These are phyloP conservation scores for Neotoxoptera formosana DNA, from an alignment of 1,140 invertebrate species.

Conservation along the genomic window DNA sequence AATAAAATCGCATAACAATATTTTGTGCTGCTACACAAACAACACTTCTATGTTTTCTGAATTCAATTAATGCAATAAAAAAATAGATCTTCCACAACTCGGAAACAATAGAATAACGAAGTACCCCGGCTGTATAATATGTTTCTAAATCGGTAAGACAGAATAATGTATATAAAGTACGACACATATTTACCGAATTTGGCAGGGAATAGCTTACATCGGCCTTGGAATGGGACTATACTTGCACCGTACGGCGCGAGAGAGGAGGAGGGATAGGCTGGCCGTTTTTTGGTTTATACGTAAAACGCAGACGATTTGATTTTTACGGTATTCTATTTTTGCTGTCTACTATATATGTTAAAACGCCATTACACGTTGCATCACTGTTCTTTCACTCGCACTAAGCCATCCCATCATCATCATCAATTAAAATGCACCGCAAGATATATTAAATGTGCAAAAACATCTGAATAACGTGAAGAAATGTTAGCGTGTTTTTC, in stretches of 20 bases:
- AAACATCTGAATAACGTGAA: not conserved
- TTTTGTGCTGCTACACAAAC: not conserved
- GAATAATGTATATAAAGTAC: not conserved
- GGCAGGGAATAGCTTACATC: not conserved
- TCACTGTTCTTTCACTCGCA: not conserved
- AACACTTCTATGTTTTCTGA: not conserved
- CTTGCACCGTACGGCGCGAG: too few relatives aligned
- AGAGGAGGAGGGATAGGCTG: not conserved
- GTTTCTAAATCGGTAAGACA: not conserved
- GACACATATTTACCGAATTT: not conserved
- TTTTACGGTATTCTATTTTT: conserved; percentile 46
- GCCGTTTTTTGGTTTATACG: not conserved
- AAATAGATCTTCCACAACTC: not conserved
- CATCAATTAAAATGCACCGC: conserved; percentile 6
- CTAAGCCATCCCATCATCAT: not conserved
- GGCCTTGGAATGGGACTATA: not conserved
- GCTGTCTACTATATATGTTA: not conserved
- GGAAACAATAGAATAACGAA: not conserved
- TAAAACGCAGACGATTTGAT: not conserved
- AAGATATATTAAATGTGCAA: not conserved
- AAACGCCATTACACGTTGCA: conserved; percentile 1
- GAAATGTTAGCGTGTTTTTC: not conserved
- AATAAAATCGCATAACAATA: not conserved
- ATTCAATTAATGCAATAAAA: not conserved
- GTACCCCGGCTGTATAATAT: not conserved